These are phyloP conservation scores for Operophtera brumata DNA, from an alignment of 2,888 invertebrate genomes.

Conservation along the genomic window DNA sequence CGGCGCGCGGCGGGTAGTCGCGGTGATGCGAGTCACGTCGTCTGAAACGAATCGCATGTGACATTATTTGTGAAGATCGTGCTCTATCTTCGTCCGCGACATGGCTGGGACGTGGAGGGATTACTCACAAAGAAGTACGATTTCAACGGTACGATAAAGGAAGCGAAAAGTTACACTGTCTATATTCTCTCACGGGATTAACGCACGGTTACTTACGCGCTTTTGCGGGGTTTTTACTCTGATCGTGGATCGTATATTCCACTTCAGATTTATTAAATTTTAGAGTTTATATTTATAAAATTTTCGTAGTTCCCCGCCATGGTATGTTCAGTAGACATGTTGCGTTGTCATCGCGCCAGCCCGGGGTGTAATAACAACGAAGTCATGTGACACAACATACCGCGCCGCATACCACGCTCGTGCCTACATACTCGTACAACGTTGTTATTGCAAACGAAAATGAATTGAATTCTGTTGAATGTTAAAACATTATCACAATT, in stretches of 20 bases:
- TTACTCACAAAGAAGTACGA: conserved; percentile 80
- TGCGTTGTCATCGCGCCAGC: conserved; percentile 38
- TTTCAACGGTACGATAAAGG: conserved; percentile 78
- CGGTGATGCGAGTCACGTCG: conserved; percentile 79
- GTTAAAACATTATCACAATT: conserved; percentile 42
- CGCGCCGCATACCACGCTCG: conserved; percentile 27
- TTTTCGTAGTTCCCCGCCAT: conserved; percentile 8
- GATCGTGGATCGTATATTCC: conserved; percentile 14
- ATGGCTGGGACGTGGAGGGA: conserved; percentile 78
- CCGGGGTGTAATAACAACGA: conserved; percentile 45
- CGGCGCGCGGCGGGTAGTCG: conserved; percentile 67
- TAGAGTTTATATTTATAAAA: not conserved
- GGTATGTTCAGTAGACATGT: conserved; percentile 38
- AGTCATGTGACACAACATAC: conserved; percentile 40
- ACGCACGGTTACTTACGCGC: conserved; percentile 63
- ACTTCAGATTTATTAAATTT: not conserved
- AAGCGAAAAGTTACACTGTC: conserved; percentile 71
- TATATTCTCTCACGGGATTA: conserved; percentile 72
- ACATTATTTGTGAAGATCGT: conserved; percentile 82
- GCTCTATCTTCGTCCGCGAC: conserved; percentile 81
- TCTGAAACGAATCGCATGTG: conserved; percentile 81
- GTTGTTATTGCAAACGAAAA: conserved; percentile 46
- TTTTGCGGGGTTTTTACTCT: conserved; percentile 46
- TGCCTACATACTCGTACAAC: conserved; percentile 41
- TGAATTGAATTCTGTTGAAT: conserved; percentile 62